Base-by-base conservation (phyloP, 2,113 vertebrate genomes). In the Ancistrus triradiatus region DNA sequence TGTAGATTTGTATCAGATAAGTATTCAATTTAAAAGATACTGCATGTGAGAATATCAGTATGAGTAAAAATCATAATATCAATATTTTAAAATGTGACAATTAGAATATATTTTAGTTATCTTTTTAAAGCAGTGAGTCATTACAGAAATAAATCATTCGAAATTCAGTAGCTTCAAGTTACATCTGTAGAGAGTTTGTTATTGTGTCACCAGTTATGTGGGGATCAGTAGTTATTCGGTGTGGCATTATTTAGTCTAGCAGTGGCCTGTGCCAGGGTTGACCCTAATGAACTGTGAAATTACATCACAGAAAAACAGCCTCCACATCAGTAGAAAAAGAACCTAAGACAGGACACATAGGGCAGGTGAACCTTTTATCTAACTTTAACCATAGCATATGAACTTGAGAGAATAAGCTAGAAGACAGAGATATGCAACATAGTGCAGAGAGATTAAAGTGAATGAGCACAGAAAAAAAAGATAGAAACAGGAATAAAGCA, bases 211-310 rank as follows among this genome's bases (percentile, higher is more conserved):
- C 71, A 33, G 43, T 40, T 53, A 52, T 43, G 64, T 43, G 63
- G 51, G 21, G 52, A 47, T 33, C 33, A 55, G 57, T 33, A 51
- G 58, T 55, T 74, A 74, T 70, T 74, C 51, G 10, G 74, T 78
- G 67, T 67, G 63, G 74, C 74, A 77, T 68, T 67, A 69, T 72
- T 82, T 79, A 83, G 74, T 73, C 68, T 70, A 69, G 78, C 72
- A 77, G 66, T 73, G 65, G 63, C 67, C 33, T 43, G 66, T 81
- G 72, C 42, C 49, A 75, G 72, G 68, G 40, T 68, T 47, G 73
- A 65, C 70, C 74, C 73, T 86, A 88, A 86, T 84, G 79, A 86
- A 77, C 80, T 80, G 78, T 84, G 83, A 87, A 87, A 85, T 84
- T 68, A 82, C 75, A 83, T 83, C 82, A 82, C 74, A 72, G 70